Base-by-base conservation (phyloP, 2,888 invertebrate genomes). In the Ischnus inquisitorius region DNA sequence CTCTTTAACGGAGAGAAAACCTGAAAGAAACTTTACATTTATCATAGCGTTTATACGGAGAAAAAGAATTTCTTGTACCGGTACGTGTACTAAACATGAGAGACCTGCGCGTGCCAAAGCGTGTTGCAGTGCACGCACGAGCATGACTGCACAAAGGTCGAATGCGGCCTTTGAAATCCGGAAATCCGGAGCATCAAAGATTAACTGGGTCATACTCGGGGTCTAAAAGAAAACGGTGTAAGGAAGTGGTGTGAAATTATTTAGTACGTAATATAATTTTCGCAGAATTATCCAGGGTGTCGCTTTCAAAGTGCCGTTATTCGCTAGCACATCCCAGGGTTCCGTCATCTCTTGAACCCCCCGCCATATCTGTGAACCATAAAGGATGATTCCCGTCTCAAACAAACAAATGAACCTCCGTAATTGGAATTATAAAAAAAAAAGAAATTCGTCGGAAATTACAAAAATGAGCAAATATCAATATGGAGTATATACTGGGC, bases 41-140 rank as follows among this genome's bases (percentile, higher is more conserved):
- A 28, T 60, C 60, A 60, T 60, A 25, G 60, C 25, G 12, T 14
- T 60, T 54, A 25, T 60, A n/a, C 12, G 60, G 28, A 28, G 14
- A 60, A 5, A 28, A 60, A 60, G 60, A 28, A 60, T 60, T 46
- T 28, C 60, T 28, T 14, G 60, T 3, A 2, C 34, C 3, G 1
- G 4, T 5, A 22, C 1, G 19, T 28, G 12, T 28, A 25, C 60
- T 25, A 28, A 3, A 25, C 60, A 28, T 3, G 34, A 14, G 34
- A 14, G 5, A 60, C 6, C 14, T 25, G 4, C 25, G 25, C 10
- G 12, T 14, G 28, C 28, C 5, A 25, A 60, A 28, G 60, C 28
- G n/a, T 25, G 12, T 5, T 25, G 60, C 5, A 28, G 28, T 54
- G 10, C 54, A 54, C 22, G 54, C 28, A 14, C n/a, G 28, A 60